These are phyloP conservation scores for Pterocles burchelli DNA, from an alignment of 2,113 vertebrate species.

Conservation along the genomic window DNA sequence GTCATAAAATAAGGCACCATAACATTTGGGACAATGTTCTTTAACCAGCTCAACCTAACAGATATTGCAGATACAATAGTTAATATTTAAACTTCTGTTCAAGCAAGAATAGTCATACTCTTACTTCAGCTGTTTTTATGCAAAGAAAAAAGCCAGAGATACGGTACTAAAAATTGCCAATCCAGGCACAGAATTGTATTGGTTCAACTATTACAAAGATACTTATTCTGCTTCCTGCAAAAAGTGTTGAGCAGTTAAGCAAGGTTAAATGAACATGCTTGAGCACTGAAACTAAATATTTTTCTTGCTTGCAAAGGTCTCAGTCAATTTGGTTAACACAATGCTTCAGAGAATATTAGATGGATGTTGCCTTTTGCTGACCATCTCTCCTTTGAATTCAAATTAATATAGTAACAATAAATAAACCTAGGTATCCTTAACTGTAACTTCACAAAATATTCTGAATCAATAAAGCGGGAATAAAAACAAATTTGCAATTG, in stretches of 20 bases:
- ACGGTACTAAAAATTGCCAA: background rate
- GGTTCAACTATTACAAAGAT: background rate
- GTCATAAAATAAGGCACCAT: background rate
- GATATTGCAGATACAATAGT: background rate
- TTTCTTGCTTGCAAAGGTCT: background rate
- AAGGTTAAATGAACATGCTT: background rate
- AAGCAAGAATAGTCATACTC: background rate
- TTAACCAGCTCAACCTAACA: background rate
- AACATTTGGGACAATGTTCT: background rate
- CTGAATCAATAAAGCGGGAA: background rate
- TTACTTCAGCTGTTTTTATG: background rate
- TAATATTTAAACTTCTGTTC: background rate
- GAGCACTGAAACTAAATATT: background rate
- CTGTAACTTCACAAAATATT: background rate
- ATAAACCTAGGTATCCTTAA: background rate
- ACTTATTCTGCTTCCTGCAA: background rate
- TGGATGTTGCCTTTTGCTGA: background rate
- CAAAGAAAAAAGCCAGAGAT: background rate
- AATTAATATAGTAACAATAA: background rate
- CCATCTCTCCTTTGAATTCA: background rate
- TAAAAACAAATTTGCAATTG: background rate
- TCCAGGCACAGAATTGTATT: background rate
- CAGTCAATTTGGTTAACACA: background rate
- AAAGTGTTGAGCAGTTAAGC: background rate
- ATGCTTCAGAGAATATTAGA: background rate